Base-by-base conservation (phyloP, 1,140 invertebrate species). In the Camponotus pennsylvanicus region DNA sequence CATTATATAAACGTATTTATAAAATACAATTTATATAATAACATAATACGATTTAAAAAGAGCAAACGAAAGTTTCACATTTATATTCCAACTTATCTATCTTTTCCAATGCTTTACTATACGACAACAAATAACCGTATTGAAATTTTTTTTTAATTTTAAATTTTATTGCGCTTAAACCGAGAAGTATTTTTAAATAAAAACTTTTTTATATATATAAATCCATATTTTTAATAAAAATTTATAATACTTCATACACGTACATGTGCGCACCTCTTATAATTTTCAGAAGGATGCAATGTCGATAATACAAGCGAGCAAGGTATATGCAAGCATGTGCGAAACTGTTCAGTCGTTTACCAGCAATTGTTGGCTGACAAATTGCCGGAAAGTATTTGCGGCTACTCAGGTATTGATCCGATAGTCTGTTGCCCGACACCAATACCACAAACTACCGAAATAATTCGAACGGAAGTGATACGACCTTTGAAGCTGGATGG, bases 381-480 rank as follows among this genome's bases (percentile, higher is more conserved):
- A 6, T 18, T 45, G 6, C 90, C 92, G 0, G 59, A 75, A 1
- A 40, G 0, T 0, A 13, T 88, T 0, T 95, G 94, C 13, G 86
- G 89, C 37, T 93, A 71, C 77, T 0, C 1, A 0, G 18, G 49
- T 52, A 80, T 59, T 0, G 84, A 90, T 0, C 92, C 92, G 0
- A 37, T 95, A 1, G 89, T 95, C 0, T 95, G 94, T 57, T 95
- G 94, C 71, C 94, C 94, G 3, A 57, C 40, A 34, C 66, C 66
- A 4, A 63, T 55, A 21, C 64, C 1, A 67, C n/a, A 59, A 2
- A 13, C 73, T 45, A 57, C 27, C 61, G 9, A 37, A 69, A 3
- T 2, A 45, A 3, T 2, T 27, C 11, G 2, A 27, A 11, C 57
- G 3, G 4, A 21, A 3, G 7, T n/a, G 9, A 0, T 1, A 1